These are phyloP conservation scores for Drosophila bocqueti DNA, from an alignment of 1,140 invertebrate genomes.

Conservation along the genomic window DNA sequence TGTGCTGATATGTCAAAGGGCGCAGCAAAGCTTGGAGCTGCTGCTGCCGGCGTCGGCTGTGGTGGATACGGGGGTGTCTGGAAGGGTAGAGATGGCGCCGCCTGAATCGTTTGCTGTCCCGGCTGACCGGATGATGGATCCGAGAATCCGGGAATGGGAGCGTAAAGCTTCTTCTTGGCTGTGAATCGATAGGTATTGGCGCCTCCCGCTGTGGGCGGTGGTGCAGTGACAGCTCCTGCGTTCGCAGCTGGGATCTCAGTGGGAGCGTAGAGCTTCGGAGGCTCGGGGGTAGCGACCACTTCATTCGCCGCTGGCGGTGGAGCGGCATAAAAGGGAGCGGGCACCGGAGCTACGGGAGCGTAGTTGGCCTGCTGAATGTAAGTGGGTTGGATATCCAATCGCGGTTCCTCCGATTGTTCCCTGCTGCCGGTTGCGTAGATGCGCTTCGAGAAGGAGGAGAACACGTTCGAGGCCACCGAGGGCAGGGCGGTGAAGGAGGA, in stretches of 20 bases:
- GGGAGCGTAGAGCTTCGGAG: conserved; percentile 82
- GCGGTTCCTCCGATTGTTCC: conserved; percentile 53
- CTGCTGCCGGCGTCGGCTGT: conserved; percentile 12
- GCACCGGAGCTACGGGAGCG: conserved; percentile 32
- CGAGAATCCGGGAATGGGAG: conserved; percentile 86
- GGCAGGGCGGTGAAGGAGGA: conserved; percentile 87
- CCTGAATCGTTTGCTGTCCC: conserved; percentile 16
- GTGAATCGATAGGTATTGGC: conserved; percentile 86
- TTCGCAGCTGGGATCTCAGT: conserved; percentile 62
- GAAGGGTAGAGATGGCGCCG: conserved; percentile 22
- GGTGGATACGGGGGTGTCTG: conserved; percentile 62
- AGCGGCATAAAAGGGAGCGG: conserved; percentile 61
- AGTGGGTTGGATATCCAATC: conserved; percentile 74
- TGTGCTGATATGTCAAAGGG: conserved; percentile 38
- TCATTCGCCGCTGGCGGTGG: conserved; percentile 41
- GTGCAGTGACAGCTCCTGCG: conserved; percentile 4
- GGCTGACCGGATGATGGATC: conserved; percentile 42
- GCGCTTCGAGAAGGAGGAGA: conserved; percentile 87
- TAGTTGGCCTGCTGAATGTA: conserved; percentile 67
- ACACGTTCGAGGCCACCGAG: conserved; percentile 87
- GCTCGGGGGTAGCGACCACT: conserved; percentile 50
- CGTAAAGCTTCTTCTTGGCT: conserved; percentile 87
- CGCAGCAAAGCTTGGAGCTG: conserved; percentile 14
- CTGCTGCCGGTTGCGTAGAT: conserved; percentile 67
- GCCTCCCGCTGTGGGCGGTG: conserved; percentile 71